Evolutionary conservation across 2,113 vertebrate species (phyloP).

Genomic region (Marcusenius ussheri): DNA sequence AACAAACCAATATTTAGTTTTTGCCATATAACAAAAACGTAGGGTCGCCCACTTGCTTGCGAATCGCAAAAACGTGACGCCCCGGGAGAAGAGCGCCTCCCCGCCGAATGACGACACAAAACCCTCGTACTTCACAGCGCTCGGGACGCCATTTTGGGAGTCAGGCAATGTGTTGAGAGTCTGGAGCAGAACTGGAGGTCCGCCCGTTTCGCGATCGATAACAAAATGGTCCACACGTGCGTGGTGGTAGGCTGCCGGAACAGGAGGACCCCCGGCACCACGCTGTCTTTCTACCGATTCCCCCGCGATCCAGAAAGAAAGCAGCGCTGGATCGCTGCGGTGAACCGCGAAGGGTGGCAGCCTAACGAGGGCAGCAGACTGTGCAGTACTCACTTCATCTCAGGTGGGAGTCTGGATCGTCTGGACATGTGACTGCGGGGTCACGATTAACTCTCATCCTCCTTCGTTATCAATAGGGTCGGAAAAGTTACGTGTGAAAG

Average conservation of each 20-base stretch:
- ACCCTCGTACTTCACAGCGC: constrained; percentile 1
- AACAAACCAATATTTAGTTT: neutral
- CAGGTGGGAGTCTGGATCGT: constrained; percentile 41
- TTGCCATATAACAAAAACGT: neutral
- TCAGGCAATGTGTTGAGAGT: constrained; percentile 45
- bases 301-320: constrained; percentile 61
- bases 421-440: neutral
- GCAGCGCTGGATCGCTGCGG: constrained; percentile 61
- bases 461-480: neutral
- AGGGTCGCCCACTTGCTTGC: neutral
- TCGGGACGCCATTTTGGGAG: constrained; percentile 63
- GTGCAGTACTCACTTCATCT: constrained; percentile 63
- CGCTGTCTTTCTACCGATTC: constrained; percentile 61
- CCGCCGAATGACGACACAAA: neutral
- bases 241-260: constrained; percentile 63
- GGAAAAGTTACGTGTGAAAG: neutral
- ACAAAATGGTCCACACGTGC: constrained; percentile 64
- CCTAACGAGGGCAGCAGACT: constrained; percentile 63
- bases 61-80: constrained; percentile 38
- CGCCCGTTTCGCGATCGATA: constrained; percentile 23
- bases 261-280: constrained; percentile 56
- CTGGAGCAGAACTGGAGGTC: neutral
- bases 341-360: constrained; percentile 61
- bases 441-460: neutral
- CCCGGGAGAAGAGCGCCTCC: constrained; percentile 23